Percentiles rank a stretch among this genome's conserved stretches.
Conservation (phyloP, 2,113 vertebrate species). For the Psammodynastes pulverulentus region DNA sequence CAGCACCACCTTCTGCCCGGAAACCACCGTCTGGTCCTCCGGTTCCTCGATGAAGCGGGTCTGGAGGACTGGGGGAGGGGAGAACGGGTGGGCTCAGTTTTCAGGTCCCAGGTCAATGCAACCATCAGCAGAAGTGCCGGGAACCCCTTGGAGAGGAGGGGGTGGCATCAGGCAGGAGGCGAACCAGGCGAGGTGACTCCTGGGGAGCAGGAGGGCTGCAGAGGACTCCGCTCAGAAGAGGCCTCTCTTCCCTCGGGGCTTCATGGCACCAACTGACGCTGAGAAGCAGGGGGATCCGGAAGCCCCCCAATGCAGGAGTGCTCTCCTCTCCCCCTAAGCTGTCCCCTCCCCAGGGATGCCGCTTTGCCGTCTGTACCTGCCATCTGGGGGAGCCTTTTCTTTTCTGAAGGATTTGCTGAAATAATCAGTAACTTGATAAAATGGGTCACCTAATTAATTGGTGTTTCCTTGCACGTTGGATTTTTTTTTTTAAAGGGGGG, state of each 20-base stretch:
- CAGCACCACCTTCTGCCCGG: constrained; percentile 83
- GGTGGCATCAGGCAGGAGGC: background rate
- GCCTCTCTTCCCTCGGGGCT: background rate
- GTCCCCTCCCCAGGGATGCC: too few species aligned
- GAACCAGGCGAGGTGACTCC: background rate
- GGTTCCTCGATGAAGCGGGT: constrained; percentile 91
- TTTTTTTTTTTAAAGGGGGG: background rate
- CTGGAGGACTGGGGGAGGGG: constrained; percentile 41
- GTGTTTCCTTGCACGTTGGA: background rate
- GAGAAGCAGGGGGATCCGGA: background rate
- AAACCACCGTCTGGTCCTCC: constrained; percentile 88
- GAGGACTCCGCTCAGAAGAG: background rate
- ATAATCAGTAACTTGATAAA: background rate
- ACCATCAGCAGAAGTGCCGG: background rate
- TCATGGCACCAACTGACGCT: background rate
- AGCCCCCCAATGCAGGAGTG: background rate
- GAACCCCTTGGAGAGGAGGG: background rate
- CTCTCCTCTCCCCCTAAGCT: background rate
- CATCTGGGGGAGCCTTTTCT: background rate
- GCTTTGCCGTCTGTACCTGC: background rate
- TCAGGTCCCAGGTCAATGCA: background rate
- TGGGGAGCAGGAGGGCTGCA: too few species aligned
- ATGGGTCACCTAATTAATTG: too few species aligned
- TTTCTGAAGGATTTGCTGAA: background rate
- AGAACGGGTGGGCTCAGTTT: background rate